Conservation (phyloP, 2,888 invertebrate species). For the Gymnocheta viridis region DNA sequence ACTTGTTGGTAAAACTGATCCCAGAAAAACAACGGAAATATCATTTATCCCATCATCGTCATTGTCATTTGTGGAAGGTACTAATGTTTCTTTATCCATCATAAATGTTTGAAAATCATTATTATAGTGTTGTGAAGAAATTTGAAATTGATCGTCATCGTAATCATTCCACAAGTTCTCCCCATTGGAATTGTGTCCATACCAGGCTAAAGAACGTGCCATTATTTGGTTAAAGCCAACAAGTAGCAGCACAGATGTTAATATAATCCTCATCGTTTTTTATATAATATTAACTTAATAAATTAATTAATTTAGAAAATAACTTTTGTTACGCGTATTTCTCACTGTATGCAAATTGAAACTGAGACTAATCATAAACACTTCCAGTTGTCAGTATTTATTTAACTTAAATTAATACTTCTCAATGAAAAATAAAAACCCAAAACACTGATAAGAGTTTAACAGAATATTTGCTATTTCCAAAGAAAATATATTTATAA, state of each 20-base stretch:
- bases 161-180: background rate
- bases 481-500: slow-evolving; percentile 21
- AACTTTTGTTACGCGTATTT: background rate
- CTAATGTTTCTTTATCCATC: background rate
- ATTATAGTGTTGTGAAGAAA: too few relatives aligned
- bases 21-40: background rate
- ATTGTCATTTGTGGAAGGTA: background rate
- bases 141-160: background rate
- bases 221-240: background rate
- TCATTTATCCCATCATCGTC: background rate
- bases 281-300: background rate
- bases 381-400: slow-evolving; percentile 50
- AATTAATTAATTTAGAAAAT: background rate
- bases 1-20: background rate
- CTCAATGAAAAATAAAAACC: slow-evolving; percentile 5
- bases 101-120: background rate
- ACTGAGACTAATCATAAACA: slow-evolving; percentile 39
- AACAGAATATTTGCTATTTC: slow-evolving; percentile 36
- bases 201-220: slow-evolving; percentile 5
- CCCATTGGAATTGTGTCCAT: too few relatives aligned
- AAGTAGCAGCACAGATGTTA: background rate
- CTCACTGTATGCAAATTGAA: slow-evolving; percentile 26
- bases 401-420: slow-evolving; percentile 38
- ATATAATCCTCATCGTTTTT: slow-evolving; percentile 21
- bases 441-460: slow-evolving; percentile 43